A percentile compares a stretch with the other conserved stretches of the same genome.
These are phyloP conservation scores for Blera fallax DNA, from an alignment of 2,888 invertebrate genomes.

Conservation along the genomic window DNA sequence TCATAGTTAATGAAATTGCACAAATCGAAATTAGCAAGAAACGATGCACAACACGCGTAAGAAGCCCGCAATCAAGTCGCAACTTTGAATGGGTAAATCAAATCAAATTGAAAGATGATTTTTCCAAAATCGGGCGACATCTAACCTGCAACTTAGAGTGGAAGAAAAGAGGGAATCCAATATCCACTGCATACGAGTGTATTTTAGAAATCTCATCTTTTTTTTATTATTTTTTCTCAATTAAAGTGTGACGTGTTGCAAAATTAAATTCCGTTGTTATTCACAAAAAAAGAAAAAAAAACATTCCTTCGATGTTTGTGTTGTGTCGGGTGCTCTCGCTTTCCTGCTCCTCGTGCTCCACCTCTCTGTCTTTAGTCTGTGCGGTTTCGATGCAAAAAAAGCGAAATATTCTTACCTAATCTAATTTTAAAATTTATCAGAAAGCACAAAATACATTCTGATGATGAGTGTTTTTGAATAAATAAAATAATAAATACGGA, in stretches of 20 bases:
- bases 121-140: constrained; percentile 11
- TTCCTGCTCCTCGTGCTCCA: constrained; percentile 13
- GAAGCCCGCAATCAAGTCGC: not conserved
- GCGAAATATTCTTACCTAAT: constrained; percentile 62
- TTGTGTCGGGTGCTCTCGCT: constrained; percentile 44
- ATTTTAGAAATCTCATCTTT: constrained; percentile 31
- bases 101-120: not conserved
- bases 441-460: constrained; percentile 55
- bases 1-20: not conserved
- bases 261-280: constrained; percentile 72
- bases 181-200: constrained; percentile 28
- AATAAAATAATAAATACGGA: constrained; percentile 41
- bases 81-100: constrained; percentile 31
- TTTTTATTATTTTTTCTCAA: constrained; percentile 27
- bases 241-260: constrained; percentile 71
- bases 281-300: constrained; percentile 33
- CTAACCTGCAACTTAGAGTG: constrained; percentile 2
- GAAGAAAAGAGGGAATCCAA: not conserved
- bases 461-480: constrained; percentile 56
- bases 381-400: constrained; percentile 55
- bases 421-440: constrained; percentile 72
- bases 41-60: not conserved
- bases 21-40: not conserved
- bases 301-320: constrained; percentile 16
- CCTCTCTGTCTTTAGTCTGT: constrained; percentile 10